A percentile compares a stretch with the other conserved stretches of the same genome.
Conservation (phyloP, 2,797 vertebrate species). For the Anguilla marmorata region DNA sequence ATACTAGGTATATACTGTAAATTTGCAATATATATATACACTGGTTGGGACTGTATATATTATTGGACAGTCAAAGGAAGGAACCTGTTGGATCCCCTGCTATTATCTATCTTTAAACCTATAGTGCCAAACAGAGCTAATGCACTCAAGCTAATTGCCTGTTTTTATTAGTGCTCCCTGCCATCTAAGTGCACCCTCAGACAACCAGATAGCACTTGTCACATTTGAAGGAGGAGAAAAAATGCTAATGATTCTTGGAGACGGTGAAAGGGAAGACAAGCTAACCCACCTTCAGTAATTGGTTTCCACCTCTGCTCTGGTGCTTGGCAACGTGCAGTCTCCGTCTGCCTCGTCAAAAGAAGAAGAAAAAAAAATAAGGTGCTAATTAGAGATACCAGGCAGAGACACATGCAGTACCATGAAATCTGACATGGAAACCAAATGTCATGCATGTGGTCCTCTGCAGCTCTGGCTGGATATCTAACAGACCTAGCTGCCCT, state of each 20-base stretch:
- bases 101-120: background rate
- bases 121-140: background rate
- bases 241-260: constrained; percentile 30
- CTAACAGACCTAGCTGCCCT: no score
- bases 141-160: constrained; percentile 17
- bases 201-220: constrained; percentile 25
- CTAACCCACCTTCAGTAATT: constrained; percentile 56
- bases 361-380: constrained; percentile 54
- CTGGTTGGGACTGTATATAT: background rate
- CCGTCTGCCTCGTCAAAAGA: constrained; percentile 51
- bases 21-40: background rate
- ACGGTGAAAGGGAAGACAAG: constrained; percentile 39
- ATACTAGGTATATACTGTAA: background rate
- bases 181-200: constrained; percentile 15
- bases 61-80: background rate
- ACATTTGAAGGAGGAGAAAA: constrained; percentile 1
- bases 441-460: constrained; percentile 33
- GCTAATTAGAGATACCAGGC: constrained; percentile 59
- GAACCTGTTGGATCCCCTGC: background rate
- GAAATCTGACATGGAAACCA: constrained; percentile 40
- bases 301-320: constrained; percentile 59
- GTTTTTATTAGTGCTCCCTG: background rate
- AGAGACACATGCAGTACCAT: constrained; percentile 40
- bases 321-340: constrained; percentile 67
- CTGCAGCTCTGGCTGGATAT: constrained; percentile 31